Evolutionary conservation across 2,113 vertebrate species (phyloP), one percentile per base, ranked within the genome.

Genomic region (Saguinus imperator): DNA sequence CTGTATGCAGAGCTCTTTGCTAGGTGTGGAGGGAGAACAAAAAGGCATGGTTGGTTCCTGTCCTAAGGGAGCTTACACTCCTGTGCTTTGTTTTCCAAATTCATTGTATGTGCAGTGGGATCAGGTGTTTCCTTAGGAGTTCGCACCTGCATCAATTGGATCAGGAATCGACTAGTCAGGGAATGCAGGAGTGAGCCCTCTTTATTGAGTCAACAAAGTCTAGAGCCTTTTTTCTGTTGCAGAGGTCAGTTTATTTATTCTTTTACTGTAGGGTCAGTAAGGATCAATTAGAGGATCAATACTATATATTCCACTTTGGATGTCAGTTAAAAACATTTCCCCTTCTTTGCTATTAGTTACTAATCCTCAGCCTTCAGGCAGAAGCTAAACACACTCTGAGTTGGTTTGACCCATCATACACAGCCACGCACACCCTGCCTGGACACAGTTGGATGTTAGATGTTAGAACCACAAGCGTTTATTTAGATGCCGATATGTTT

Each of bases 231-330:
- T 81, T 94, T 94, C 76, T 76, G 20, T 83, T 92, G 52, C 57
- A 58, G 88, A 91, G 66, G 88, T 94, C 23, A 40, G 83, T 79
- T 91, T 89, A 70, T 88, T 95, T 87, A 57, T 97, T 96, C 48
- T 66, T 97, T 83, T 76, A 89, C 40, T 72, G 68, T 84, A 88
- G 81, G 43, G 66, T 94, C 7, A 10, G 29, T 87, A 80, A 89
- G 80, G 93, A 87, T 94, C 93, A 95, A 48, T 96, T 55, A 92
- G 66, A 88, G 58, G 76, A 94, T 88, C 0, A 1, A 95, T 77
- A 85, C 45, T 94, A 35, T 94, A 52, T 91, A 81, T 94, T 80
- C 79, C 79, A 91, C 48, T 96, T 93, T n/a, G 77, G 89, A 82
- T 70, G 66, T 37, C 55, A 66, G 88, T 86, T 88, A 91, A 96